Base-by-base conservation (phyloP, 2,797 vertebrate genomes). In the Hyperoplus lanceolatus region DNA sequence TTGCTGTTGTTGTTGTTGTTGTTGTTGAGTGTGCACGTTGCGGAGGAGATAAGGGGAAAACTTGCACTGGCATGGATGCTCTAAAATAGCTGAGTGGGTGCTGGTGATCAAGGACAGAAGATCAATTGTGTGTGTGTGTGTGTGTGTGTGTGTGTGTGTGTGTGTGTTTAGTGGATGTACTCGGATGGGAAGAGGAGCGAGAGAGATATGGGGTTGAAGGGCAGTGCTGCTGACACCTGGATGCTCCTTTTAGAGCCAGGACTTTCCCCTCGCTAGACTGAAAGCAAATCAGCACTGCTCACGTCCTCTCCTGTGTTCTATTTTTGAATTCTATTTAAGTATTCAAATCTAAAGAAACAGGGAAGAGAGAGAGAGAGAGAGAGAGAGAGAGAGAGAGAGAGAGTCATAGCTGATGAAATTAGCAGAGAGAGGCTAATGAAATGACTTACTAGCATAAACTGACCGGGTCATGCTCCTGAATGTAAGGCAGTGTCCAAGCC, bases 261-360 rank as follows among this genome's bases (percentile, higher is more conserved):
- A 59, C n/a, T 81, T 76, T 77, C 21, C 62, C 61, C 29, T 29
- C 58, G 36, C 39, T 54, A 21, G 61, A 60, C 75, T 78, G 57
- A 67, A 68, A 62, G 39, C 59, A 71, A 73, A 75, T 67, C 39
- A 78, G 56, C 53, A 50, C 5, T 11, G 59, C 76, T 70, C 69
- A 46, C 50, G 61, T 13, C 57, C 56, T 46, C 51, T 46, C 69
- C 46, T 71, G 61, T 8, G 0, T 0, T 15, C 36, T 53, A 79
- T 12, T 41, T 90, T 87, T 91, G 76, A 89, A 84, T 78, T 50
- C 36, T 55, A 55, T 80, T 85, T 86, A 70, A n/a, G 6, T 85
- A 86, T 88, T 90, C 81, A 88, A 87, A 90, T 83, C 0, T 29
- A 18, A 63, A 13, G 42, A 56, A 59, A 84, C 36, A 51, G n/a